Evolutionary conservation across 2,888 invertebrate genomes (phyloP).

Genomic region (Troilus luridus): DNA sequence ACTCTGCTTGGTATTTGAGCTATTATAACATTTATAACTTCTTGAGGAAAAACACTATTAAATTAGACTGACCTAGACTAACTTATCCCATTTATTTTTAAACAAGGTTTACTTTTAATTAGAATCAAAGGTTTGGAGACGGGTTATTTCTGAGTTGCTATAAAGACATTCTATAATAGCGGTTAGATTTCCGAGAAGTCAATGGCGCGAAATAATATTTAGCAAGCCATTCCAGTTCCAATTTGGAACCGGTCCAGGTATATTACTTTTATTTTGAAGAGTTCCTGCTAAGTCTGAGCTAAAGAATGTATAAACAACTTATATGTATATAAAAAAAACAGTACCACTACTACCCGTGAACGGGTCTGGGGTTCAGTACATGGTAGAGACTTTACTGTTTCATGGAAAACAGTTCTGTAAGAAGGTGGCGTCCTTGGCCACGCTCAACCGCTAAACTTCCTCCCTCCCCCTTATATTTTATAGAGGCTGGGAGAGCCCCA

Average conservation of each 20-base stretch:
- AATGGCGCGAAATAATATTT: slow-evolving; percentile 12
- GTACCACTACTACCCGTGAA: too few species aligned
- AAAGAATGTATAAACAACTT: neutral
- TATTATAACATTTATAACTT: neutral
- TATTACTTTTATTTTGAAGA: neutral
- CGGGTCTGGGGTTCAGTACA: too few species aligned
- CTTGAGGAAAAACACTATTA: neutral
- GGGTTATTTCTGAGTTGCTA: neutral
- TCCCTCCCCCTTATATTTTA: too few species aligned
- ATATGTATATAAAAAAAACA: too few species aligned
- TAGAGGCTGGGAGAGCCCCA: too few species aligned
- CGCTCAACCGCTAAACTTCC: too few species aligned
- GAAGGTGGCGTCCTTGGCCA: too few species aligned
- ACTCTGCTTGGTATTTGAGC: too few species aligned
- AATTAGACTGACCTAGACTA: neutral
- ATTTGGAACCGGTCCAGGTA: neutral
- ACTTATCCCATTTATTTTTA: neutral
- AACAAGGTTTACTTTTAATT: neutral
- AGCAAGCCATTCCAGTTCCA: slow-evolving; percentile 9
- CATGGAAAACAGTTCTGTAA: too few species aligned
- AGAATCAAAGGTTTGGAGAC: neutral
- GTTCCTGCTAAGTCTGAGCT: neutral
- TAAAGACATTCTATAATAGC: neutral
- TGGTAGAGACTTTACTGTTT: too few species aligned
- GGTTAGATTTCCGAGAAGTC: slow-evolving; percentile 14